phyloP scores from a whole-genome alignment of 2,797 vertebrate genomes.

The Synanceia verrucosa region DNA sequence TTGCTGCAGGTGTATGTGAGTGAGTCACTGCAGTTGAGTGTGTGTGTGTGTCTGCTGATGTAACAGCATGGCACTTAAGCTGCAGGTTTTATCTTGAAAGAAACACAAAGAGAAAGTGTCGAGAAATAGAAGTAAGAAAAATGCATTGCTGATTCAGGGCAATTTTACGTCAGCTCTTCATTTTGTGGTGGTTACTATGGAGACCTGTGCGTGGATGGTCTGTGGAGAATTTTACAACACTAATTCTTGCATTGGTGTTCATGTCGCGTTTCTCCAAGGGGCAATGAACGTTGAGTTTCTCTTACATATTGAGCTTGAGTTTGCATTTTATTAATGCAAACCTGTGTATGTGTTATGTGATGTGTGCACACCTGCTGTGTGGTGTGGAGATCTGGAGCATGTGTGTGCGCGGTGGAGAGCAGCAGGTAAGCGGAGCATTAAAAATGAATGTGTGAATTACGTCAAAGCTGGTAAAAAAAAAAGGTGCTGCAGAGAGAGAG shows the following conservation, averaged over 20 bases:
- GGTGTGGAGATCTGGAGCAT: background rate
- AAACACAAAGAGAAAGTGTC: slow-evolving; percentile 7
- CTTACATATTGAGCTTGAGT: background rate
- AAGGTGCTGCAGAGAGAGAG: slow-evolving; percentile 64
- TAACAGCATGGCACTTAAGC: slow-evolving; percentile 34
- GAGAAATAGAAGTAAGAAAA: slow-evolving; percentile 31
- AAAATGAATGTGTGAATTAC: slow-evolving; percentile 70
- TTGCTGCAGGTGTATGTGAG: slow-evolving; percentile 26
- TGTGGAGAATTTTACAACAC: slow-evolving; percentile 26
- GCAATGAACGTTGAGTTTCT: slow-evolving; percentile 4
- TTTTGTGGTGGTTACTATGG: slow-evolving; percentile 50
- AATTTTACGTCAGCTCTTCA: slow-evolving; percentile 36
- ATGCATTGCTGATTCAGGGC: slow-evolving; percentile 39
- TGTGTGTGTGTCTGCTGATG: slow-evolving; percentile 22
- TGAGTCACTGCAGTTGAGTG: slow-evolving; percentile 20
- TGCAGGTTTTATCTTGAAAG: slow-evolving; percentile 31
- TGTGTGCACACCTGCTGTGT: slow-evolving; percentile 34
- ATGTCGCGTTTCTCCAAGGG: background rate
- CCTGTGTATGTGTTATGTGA: background rate
- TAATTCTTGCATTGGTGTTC: slow-evolving; percentile 12
- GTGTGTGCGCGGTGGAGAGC: slow-evolving; percentile 30
- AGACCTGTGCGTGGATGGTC: slow-evolving; percentile 10
- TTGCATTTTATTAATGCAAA: slow-evolving; percentile 24
- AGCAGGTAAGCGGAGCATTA: slow-evolving; percentile 59
- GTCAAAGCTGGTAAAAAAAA: slow-evolving; percentile 69